Percentiles rank a stretch among this genome's conserved stretches.
Conservation (phyloP, 2,797 vertebrate species). For the Pseudopleuronectes americanus region DNA sequence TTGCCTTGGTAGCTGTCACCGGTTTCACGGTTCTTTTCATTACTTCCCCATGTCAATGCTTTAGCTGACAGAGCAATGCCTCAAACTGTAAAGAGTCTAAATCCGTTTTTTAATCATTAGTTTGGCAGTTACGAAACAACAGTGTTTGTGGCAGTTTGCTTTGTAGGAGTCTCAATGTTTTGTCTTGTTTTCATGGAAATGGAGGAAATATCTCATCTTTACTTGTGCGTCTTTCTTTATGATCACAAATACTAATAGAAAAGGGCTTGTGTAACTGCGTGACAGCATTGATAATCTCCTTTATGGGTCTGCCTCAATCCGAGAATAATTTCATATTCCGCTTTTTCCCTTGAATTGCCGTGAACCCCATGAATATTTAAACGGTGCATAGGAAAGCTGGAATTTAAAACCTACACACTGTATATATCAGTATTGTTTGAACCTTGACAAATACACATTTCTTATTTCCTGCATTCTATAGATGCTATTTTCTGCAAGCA, state of each 20-base stretch:
- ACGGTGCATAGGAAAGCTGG: no score
- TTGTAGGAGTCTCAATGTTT: neutral
- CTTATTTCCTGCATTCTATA: neutral
- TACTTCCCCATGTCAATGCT: constrained; percentile 45
- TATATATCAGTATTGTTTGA: neutral
- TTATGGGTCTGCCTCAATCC: neutral
- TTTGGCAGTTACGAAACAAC: constrained; percentile 52
- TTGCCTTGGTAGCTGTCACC: constrained; percentile 64
- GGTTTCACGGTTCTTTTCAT: constrained; percentile 55
- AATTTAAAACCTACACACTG: no score
- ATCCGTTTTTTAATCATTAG: constrained; percentile 68
- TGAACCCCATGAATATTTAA: no score
- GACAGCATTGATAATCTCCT: neutral
- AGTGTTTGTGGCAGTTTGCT: constrained; percentile 10
- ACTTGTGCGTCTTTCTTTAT: neutral
- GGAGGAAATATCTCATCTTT: no score
- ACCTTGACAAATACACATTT: neutral
- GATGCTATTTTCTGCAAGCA: neutral
- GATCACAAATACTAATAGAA: neutral
- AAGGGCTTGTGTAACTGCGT: neutral
- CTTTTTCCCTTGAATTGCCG: no score
- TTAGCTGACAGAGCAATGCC: constrained; percentile 50
- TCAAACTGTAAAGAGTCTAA: constrained; percentile 52
- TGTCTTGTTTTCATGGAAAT: no score
- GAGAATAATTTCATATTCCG: no score